phyloP scores from a whole-genome alignment of 2,797 vertebrate species.

The Malacoctenus gilli region DNA sequence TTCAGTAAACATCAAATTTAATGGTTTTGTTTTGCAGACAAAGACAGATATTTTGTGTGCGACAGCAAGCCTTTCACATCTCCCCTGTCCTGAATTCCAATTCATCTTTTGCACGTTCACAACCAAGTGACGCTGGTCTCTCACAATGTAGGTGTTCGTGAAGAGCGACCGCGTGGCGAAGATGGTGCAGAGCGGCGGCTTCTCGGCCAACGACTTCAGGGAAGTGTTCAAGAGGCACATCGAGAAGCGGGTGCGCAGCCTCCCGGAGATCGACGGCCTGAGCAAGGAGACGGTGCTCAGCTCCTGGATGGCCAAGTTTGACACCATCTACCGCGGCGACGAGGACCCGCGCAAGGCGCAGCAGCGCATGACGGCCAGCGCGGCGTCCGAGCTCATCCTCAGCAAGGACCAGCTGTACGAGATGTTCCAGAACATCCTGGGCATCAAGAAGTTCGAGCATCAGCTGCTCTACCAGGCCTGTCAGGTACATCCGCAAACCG shows the following conservation, averaged over 20 bases:
- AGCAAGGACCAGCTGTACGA: slow-evolving; percentile 99
- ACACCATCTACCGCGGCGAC: slow-evolving; percentile 97
- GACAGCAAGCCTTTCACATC: slow-evolving; percentile 8
- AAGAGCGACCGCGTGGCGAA: slow-evolving; percentile 98
- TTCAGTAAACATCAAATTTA: slow-evolving; percentile 5
- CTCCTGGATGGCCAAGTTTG: slow-evolving; percentile 99
- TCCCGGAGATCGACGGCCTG: slow-evolving; percentile 97
- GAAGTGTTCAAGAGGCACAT: slow-evolving; percentile 99
- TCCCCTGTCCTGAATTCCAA: background rate
- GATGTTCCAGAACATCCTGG: slow-evolving; percentile 99
- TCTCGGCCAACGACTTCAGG: slow-evolving; percentile 93
- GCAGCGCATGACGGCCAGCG: slow-evolving; percentile 97
- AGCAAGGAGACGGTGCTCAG: slow-evolving; percentile 99
- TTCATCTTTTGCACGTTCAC: background rate
- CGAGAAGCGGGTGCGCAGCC: slow-evolving; percentile 96
- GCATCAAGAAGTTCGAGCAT: slow-evolving; percentile 99
- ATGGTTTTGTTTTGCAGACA: no score
- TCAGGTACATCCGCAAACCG: no score
- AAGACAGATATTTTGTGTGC: slow-evolving; percentile 13
- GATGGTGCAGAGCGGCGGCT: slow-evolving; percentile 98
- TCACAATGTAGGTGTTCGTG: slow-evolving; percentile 88
- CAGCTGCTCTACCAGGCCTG: slow-evolving; percentile 98
- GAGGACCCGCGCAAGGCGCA: slow-evolving; percentile 98
- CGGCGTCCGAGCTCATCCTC: slow-evolving; percentile 97
- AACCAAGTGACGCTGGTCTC: slow-evolving; percentile 26